Conservation (phyloP, 2,888 invertebrate species). For the Thereva unica region DNA sequence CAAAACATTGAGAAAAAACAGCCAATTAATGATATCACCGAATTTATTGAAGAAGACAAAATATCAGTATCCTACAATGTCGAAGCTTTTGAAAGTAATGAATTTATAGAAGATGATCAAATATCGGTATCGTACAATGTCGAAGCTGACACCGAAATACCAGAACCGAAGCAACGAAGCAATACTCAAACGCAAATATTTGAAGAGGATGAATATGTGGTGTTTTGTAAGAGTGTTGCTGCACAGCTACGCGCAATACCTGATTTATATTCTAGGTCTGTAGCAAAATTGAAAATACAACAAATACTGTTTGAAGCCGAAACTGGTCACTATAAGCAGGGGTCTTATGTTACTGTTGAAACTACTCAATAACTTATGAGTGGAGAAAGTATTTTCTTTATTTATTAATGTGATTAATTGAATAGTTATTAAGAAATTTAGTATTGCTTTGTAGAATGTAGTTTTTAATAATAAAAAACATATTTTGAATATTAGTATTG, state of each 20-base stretch:
- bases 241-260: slow-evolving; percentile 48
- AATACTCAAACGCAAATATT: background rate
- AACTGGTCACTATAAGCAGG: slow-evolving; percentile 48
- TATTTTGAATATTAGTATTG: no score
- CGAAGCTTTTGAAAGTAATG: background rate
- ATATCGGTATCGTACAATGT: background rate
- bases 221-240: slow-evolving; percentile 51
- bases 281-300: slow-evolving; percentile 53
- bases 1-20: background rate
- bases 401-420: no score
- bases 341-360: slow-evolving; percentile 40
- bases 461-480: no score
- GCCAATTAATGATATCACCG: background rate
- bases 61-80: background rate
- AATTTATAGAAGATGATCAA: background rate
- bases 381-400: no score
- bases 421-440: no score
- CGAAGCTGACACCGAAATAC: background rate
- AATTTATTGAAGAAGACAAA: background rate
- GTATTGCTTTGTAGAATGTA: no score
- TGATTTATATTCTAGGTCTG: slow-evolving; percentile 50
- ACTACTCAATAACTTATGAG: slow-evolving; percentile 21
- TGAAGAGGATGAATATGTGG: slow-evolving; percentile 46
- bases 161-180: background rate
- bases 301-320: slow-evolving; percentile 53